Base-by-base conservation (phyloP, 2,113 vertebrate genomes). In the Corvus moneduloides region DNA sequence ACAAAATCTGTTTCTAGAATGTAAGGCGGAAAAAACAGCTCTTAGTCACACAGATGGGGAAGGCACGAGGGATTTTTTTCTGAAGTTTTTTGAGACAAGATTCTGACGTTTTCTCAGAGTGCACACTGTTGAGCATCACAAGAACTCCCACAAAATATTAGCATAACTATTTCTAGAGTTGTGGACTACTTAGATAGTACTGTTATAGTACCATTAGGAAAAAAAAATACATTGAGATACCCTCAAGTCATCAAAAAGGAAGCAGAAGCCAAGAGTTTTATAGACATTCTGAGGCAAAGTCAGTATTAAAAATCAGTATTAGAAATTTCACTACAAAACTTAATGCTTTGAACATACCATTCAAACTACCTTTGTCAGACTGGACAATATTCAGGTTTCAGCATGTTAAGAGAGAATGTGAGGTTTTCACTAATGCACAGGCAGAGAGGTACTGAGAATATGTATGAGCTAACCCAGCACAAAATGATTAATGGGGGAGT, bases 91-190 rank as follows among this genome's bases (percentile, higher is more conserved):
- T 39, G 84, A 79, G 87, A 64, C 64, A 52, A 72, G 73, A 79
- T 76, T 93, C 73, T 89, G 74, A 89, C 23, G 1, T 80, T 84
- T 92, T 87, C 52, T 84, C 69, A 84, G 73, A 69, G 39, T 71
- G n/a, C 87, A 77, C 11, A 48, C 67, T 91, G 87, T 75, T n/a
- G 26, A 86, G 80, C 66, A 69, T 74, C 88, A 87, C 83, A 93
- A 90, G 76, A 80, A 94, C 92, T 95, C 77, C 46, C 73, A 93
- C 86, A 79, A 68, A 77, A 88, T 79, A 67, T 68, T 76, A 84
- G 67, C 85, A 84, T 58, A 68, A 72, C 84, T 97, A 90, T 93
- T 94, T 92, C 73, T 76, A 67, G 93, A 77, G 52, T 54, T 72
- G 62, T 69, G 48, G 69, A 74, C 84, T 76, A 80, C 63, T 95